phyloP scores from a whole-genome alignment of 2,113 vertebrate species.

The Callaeas wilsoni region DNA sequence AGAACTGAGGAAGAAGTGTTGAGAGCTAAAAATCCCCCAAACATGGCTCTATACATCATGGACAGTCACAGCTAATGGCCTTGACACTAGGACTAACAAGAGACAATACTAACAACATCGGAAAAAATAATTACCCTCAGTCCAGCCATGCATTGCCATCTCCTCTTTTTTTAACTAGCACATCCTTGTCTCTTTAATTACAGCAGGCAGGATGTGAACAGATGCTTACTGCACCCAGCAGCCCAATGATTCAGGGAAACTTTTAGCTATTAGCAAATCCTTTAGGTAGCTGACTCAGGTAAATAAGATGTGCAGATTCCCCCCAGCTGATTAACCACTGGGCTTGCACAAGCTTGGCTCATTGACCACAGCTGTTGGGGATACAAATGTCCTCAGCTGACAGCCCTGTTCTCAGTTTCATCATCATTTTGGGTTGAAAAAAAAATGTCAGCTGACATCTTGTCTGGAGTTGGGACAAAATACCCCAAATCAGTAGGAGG shows the following conservation, averaged over 20 bases:
- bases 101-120: neutral
- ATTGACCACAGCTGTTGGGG: neutral
- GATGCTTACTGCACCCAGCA: constrained; percentile 10
- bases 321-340: neutral
- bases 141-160: neutral
- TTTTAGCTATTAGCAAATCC: neutral
- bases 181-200: constrained; percentile 11
- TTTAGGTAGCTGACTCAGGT: constrained; percentile 42
- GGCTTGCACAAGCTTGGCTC: constrained; percentile 8
- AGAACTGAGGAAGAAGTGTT: neutral
- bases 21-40: neutral
- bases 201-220: neutral
- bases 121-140: neutral
- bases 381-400: neutral
- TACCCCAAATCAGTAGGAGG: neutral
- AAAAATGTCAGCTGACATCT: neutral
- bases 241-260: neutral
- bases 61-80: neutral
- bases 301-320: constrained; percentile 4
- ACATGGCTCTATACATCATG: neutral
- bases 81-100: neutral
- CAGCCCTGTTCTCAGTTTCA: neutral
- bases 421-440: neutral
- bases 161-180: neutral
- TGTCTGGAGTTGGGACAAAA: constrained; percentile 8